Base-by-base conservation (phyloP, 2,888 invertebrate species). In the Nephrotoma flavescens region DNA sequence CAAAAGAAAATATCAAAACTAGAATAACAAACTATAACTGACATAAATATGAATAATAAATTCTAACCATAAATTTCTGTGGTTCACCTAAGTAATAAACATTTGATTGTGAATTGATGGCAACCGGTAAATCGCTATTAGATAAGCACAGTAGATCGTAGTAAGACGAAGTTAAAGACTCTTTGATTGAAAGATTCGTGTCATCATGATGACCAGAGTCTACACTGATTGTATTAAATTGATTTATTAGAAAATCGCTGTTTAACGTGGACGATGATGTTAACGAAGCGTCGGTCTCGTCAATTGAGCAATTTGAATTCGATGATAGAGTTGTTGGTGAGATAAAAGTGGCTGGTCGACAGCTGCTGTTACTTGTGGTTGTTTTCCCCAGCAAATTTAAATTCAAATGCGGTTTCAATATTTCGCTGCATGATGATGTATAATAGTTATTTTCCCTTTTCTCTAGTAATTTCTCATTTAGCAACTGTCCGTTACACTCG, bases 401-500 rank as follows among this genome's bases (percentile, higher is more conserved):
- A 71, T 71, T 71, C 11, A 71, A 71, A 31, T 71, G 31, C 9
- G 95, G 95, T 89, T 94, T 94, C 93, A 94, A 95, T 88, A 94
- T 93, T 90, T 95, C 95, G 88, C 94, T 94, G 86, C 94, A 94
- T 86, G 94, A 93, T 89, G 94, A 95, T 85, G 94, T 93, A 90
- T 95, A 95, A 89, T 93, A 94, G 90, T 95, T 95, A 90, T 95
- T 94, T 89, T 95, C 95, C 90, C 95, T 95, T 57, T 94, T 94
- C 90, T 95, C 95, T 86, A 94, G 93, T 87, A 94, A 94, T 6
- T 95, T 91, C 89, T 95, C 95, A 90, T 95, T 95, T n/a, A 95
- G 93, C 87, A 95, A 92, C 88, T 93, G 93, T 1, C 95, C 95
- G 87, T 94, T 94, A 42, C 94, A 92, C 0, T 94, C 93, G 42